Evolutionary conservation across 2,113 vertebrate genomes (phyloP).

Genomic region (Xenopus borealis): DNA sequence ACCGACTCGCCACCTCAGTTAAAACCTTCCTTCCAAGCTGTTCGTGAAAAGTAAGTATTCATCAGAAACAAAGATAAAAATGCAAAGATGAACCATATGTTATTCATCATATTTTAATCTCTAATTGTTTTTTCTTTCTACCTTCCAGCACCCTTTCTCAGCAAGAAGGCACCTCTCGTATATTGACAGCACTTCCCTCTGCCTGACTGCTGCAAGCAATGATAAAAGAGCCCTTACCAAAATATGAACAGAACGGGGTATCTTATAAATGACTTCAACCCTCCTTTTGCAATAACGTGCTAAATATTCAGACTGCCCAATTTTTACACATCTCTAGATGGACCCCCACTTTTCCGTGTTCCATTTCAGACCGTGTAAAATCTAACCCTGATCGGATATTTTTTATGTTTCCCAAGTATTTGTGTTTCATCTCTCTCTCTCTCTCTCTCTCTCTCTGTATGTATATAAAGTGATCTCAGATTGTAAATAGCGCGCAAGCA

Average conservation of each 20-base stretch:
- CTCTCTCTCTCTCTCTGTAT: constrained; percentile 65
- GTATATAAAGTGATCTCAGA: constrained; percentile 96
- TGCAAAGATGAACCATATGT: too few relatives aligned
- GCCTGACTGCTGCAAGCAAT: constrained; percentile 79
- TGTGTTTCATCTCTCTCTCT: constrained; percentile 78
- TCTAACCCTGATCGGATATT: constrained; percentile 67
- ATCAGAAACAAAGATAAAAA: too few relatives aligned
- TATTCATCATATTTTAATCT: too few relatives aligned
- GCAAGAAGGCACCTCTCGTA: constrained; percentile 88
- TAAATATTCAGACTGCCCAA: constrained; percentile 70
- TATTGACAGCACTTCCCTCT: constrained; percentile 90
- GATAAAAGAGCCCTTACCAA: constrained; percentile 62
- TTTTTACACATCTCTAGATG: constrained; percentile 79
- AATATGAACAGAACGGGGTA: constrained; percentile 50
- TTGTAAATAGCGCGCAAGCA: constrained; percentile 95
- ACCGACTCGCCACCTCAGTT: constrained; percentile 84
- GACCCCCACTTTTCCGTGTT: constrained; percentile 66
- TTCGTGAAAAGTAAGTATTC: constrained; percentile 88
- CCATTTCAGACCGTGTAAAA: constrained; percentile 61
- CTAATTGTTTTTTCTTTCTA: constrained; percentile 19
- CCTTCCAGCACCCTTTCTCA: constrained; percentile 86
- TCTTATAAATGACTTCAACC: constrained; percentile 60
- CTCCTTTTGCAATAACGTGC: constrained; percentile 73
- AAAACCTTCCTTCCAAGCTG: constrained; percentile 90
- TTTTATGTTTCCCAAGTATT: constrained; percentile 76